Evolutionary conservation across 2,888 invertebrate species (phyloP).

Genomic region (Chloromyia formosa): DNA sequence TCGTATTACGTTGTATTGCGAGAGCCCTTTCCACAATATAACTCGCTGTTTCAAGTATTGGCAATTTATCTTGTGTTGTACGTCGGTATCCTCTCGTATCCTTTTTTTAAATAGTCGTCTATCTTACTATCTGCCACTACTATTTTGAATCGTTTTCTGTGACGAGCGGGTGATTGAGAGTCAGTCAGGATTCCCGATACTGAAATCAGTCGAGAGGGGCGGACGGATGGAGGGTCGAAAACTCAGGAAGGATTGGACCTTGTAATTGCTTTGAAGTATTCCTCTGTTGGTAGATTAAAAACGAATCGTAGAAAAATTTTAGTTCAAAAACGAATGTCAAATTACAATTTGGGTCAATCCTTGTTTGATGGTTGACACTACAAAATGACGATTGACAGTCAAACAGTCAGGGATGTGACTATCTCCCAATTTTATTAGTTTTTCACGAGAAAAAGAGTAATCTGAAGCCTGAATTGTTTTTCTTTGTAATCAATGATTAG

Average conservation of each 20-base stretch:
- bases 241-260: constrained; percentile 1
- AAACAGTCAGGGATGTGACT: too few species aligned
- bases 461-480: too few species aligned
- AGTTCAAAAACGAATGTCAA: constrained; percentile 26
- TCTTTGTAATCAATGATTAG: too few species aligned
- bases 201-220: too few species aligned
- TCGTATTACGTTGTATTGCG: too few species aligned
- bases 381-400: too few species aligned
- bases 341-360: constrained; percentile 6
- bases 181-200: not conserved
- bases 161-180: constrained; percentile 14
- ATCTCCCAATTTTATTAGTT: too few species aligned
- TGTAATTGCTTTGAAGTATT: constrained; percentile 28
- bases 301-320: constrained; percentile 1
- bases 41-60: constrained; percentile 26
- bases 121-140: not conserved
- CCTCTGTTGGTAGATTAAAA: not conserved
- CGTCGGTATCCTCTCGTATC: not conserved
- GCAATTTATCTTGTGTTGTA: constrained; percentile 34
- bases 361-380: too few species aligned
- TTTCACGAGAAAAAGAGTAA: too few species aligned
- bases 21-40: not conserved
- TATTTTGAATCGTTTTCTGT: constrained; percentile 2
- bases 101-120: constrained; percentile 22
- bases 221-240: not conserved